Evolutionary conservation across 2,888 invertebrate genomes (phyloP).

Genomic region (Holacanthella duospinosa): DNA sequence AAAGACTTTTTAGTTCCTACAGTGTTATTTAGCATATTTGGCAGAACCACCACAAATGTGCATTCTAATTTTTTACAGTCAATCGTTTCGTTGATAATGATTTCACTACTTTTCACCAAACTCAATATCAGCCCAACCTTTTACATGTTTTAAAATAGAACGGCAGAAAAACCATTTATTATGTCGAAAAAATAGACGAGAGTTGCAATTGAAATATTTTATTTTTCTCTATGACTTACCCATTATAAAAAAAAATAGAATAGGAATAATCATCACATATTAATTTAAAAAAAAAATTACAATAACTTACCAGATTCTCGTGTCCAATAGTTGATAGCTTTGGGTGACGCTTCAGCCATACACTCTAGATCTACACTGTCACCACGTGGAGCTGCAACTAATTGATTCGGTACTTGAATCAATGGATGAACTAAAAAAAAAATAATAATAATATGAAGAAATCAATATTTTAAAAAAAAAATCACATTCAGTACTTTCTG

Average conservation of each 20-base stretch:
- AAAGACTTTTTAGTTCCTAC: not conserved
- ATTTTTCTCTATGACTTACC: not conserved
- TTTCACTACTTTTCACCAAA: conserved; percentile 30
- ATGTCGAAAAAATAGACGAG: not conserved
- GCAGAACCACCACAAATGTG: conserved; percentile 16
- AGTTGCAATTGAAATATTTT: not conserved
- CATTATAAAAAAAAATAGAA: too few relatives aligned
- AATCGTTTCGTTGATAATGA: too few relatives aligned
- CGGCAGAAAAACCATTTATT: not conserved
- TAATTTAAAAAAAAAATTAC: not conserved
- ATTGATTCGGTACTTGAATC: conserved; percentile 86
- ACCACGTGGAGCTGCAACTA: conserved; percentile 76
- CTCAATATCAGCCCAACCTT: conserved; percentile 33
- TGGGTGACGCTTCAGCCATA: conserved; percentile 82
- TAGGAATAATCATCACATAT: not conserved
- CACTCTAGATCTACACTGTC: conserved; percentile 75
- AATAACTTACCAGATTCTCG: conserved; percentile 63
- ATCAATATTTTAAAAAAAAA: not conserved
- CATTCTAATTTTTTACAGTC: not conserved
- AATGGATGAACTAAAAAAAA: conserved; percentile 69
- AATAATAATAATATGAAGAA: conserved; percentile 8
- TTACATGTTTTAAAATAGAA: conserved; percentile 24
- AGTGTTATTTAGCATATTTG: conserved; percentile 35
- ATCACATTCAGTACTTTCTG: too few relatives aligned
- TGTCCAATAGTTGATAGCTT: conserved; percentile 90